Base-by-base conservation (phyloP, 2,113 vertebrate genomes). In the Semnornis frantzii region DNA sequence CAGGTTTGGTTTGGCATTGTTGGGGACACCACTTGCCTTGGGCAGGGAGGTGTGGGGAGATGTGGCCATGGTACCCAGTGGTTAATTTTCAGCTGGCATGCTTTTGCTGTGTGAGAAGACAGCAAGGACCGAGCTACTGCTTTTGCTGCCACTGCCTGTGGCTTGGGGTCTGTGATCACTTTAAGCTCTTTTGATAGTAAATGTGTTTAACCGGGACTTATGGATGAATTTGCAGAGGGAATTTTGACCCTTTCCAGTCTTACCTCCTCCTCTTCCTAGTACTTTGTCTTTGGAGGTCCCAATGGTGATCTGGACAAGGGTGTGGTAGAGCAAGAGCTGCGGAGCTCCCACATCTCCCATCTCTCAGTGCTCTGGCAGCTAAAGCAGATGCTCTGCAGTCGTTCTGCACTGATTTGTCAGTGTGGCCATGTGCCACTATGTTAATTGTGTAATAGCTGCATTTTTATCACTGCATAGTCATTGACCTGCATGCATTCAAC, bases 371-470 rank as follows among this genome's bases (percentile, higher is more conserved):
- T 30, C 34, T 42, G 60, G n/a, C 55, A 79, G 70, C 50, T 66
- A 13, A 3, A 64, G 63, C 77, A 81, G 68, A 34, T 79, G 74
- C 71, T 72, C 57, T 89, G 59, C 59, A 69, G n/a, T 33, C 44
- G 75, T 78, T 64, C 23, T 77, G 27, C 8, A 2, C 73, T 31
- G 34, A n/a, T 79, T 55, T 65, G 34, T 31, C 50, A 18, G 8
- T 8, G 31, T 62, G 50, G 27, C 59, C 71, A 17, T 1, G 2
- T 68, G 39, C 71, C 12, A 0, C n/a, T 50, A 33, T 64, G 52
- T 79, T 87, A 76, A 70, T n/a, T 71, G 57, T 0, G 0, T 80
- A 63, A 71, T 42, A 46, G 6, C 52, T 72, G 55, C 1, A 0
- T 31, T 84, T 92, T 82, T 76, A 21, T 73, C 34, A 1, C 66